Conservation (phyloP, 2,113 vertebrate genomes). For the Chinchilla lanigera region DNA sequence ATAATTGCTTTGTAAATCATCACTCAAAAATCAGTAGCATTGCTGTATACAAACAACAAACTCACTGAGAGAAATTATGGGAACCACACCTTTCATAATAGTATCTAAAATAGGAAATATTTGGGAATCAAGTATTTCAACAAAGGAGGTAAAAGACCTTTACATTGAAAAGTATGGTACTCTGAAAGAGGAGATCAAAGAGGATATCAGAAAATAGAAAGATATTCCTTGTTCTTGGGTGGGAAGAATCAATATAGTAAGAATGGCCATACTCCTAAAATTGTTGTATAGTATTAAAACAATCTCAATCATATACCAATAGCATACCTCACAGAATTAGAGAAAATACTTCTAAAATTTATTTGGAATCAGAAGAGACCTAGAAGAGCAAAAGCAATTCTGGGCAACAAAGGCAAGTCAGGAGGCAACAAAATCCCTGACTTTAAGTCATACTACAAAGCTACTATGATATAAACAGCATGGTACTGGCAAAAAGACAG, state of each 20-base stretch:
- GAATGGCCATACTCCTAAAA: not conserved
- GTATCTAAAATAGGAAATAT: not conserved
- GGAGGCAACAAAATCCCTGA: not conserved
- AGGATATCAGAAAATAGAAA: not conserved
- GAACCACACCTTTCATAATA: not conserved
- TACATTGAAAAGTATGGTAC: not conserved
- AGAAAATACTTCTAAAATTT: not conserved
- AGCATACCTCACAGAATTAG: not conserved
- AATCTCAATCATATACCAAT: not conserved
- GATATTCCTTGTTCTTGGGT: not conserved
- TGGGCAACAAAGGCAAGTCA: not conserved
- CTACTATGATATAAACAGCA: not conserved
- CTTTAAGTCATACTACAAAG: not conserved
- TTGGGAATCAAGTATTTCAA: not conserved
- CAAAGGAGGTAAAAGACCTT: not conserved
- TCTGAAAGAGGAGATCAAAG: not conserved
- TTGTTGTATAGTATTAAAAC: not conserved
- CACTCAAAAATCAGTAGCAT: not conserved
- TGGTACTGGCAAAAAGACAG: not conserved
- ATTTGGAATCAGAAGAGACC: not conserved
- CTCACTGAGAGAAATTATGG: not conserved
- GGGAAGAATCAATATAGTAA: not conserved
- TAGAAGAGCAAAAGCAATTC: not conserved
- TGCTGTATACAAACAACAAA: not conserved
- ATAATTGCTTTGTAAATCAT: not conserved